Base-by-base conservation (phyloP, 2,113 vertebrate genomes). In the Nansenia antarctica region DNA sequence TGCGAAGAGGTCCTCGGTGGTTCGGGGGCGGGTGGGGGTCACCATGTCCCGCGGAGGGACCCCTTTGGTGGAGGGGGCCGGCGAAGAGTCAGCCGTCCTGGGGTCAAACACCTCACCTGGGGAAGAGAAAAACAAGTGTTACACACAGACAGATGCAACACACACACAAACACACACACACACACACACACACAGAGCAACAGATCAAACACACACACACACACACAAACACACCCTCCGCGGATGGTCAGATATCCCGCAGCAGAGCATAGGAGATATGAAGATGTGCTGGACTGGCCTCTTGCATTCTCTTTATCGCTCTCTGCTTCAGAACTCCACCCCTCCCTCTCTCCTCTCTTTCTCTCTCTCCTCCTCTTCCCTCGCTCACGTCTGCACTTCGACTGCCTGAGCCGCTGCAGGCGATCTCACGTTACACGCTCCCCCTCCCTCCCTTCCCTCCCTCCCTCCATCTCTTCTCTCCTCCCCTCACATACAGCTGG, bases 1-100 rank as follows among this genome's bases (percentile, higher is more conserved):
- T 49, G 98, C 97, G 60, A 99, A 99, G 54, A 99, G 96, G 90
- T 99, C 98, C 83, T 99, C 97, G 0, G 96, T 98, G 72, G 98
- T 99, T 72, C 96, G 93, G 55, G 96, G 92, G 80, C 94, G 90
- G 0, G 92, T 92, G 63, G 96, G 96, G 67, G 95, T 92, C 82
- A 94, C 92, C 92, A 91, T 90, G 67, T 90, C 91, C 0, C 91
- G 86, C 1, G 49, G 49, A 9, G 79, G 80, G 2, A 90, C 84
- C 34, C 89, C 90, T 85, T 85, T 90, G 66, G 80, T 74, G 53
- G 79, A 80, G 5, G 80, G 84, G 59, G 89, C 85, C 3, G 88
- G 85, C 3, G 93, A 82, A 35, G 82, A 83, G 26, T 57, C 81
- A 9, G 82, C 77, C 22, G 90, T 31, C 5, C 84, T 85, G 8